Evolutionary conservation across 2,888 invertebrate genomes (phyloP), one percentile per base, ranked within the genome.

Genomic region (Gymnocheta viridis): DNA sequence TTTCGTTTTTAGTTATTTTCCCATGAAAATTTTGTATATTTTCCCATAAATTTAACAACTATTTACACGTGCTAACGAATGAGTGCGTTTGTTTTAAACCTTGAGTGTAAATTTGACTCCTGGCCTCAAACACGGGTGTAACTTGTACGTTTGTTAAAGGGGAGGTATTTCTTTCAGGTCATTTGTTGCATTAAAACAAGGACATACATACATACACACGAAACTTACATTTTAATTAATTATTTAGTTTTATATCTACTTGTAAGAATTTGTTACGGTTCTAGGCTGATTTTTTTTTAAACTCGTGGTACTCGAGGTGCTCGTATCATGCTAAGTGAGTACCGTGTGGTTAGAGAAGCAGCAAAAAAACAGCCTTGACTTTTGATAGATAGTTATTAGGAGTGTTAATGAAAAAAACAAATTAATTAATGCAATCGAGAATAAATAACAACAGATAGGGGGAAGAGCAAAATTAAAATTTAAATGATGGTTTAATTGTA

Each of bases 331-430:
- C 41, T 29, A 41, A 58, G 22, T 58, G 27, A 19, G 10, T 47
- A 35, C 6, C 22, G 17, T 60, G 47, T 14, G 41, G 70, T 29
- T 44, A 19, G 56, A 44, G 5, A 1, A 10, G 22, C 29, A 58
- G 12, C 10, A 27, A n/a, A n/a, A n/a, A n/a, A n/a, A 38, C 38
- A 73, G 49, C 73, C 73, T 73, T 73, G 60, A 73, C 24, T 62
- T 62, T 38, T 51, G 9, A n/a, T n/a, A n/a, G n/a, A n/a, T n/a
- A n/a, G 12, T n/a, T 47, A 24, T n/a, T 49, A 12, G 72, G 44
- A 5, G 1, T 17, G 47, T 44, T 44, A 44, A 9, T 47, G 47
- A 12, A 24, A 35, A 0, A n/a, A 22, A 9, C 22, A n/a, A 41
- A 14, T 35, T 24, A 35, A 32, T 24, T 51, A 22, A n/a, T n/a